A percentile compares a stretch with the other conserved stretches of the same genome.
phyloP scores from a whole-genome alignment of 2,797 vertebrate species.

The Crenichthys baileyi region DNA sequence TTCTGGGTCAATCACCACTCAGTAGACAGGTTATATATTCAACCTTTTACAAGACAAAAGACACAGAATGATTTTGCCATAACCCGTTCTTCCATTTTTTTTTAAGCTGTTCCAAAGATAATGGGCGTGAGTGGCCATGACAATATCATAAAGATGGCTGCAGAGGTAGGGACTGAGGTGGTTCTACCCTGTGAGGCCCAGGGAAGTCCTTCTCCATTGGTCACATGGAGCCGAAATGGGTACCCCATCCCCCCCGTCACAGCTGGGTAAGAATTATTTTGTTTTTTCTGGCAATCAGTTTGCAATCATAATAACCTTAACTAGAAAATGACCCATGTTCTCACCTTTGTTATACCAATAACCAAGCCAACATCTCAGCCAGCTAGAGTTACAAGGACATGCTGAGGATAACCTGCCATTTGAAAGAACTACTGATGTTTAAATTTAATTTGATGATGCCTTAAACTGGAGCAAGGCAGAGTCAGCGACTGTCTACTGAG shows the following conservation, averaged over 20 bases:
- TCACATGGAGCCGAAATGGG: slow-evolving; percentile 87
- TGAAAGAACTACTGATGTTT: slow-evolving; percentile 33
- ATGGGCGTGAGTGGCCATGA: slow-evolving; percentile 59
- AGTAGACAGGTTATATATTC: not conserved
- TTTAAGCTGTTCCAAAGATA: slow-evolving; percentile 87
- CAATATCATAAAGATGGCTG: slow-evolving; percentile 71
- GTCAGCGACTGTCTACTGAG: slow-evolving; percentile 17
- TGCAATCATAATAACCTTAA: slow-evolving; percentile 35
- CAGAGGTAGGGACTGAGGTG: slow-evolving; percentile 84
- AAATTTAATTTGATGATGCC: slow-evolving; percentile 37
- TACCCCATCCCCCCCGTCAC: slow-evolving; percentile 78
- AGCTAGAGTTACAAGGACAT: slow-evolving; percentile 37
- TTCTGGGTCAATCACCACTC: not conserved
- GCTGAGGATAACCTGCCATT: slow-evolving; percentile 36
- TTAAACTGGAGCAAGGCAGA: slow-evolving; percentile 43
- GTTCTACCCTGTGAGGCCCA: slow-evolving; percentile 87
- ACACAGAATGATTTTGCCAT: slow-evolving; percentile 8
- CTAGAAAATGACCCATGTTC: slow-evolving; percentile 21
- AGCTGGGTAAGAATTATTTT: slow-evolving; percentile 79
- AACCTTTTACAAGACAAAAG: not conserved
- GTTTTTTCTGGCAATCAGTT: slow-evolving; percentile 17
- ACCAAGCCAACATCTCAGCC: slow-evolving; percentile 33
- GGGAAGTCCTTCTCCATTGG: slow-evolving; percentile 84
- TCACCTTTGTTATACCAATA: slow-evolving; percentile 26
- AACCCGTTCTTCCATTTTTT: slow-evolving; percentile 8